These are phyloP conservation scores for Tanypteryx hageni DNA, from an alignment of 2,888 invertebrate genomes.

Conservation along the genomic window DNA sequence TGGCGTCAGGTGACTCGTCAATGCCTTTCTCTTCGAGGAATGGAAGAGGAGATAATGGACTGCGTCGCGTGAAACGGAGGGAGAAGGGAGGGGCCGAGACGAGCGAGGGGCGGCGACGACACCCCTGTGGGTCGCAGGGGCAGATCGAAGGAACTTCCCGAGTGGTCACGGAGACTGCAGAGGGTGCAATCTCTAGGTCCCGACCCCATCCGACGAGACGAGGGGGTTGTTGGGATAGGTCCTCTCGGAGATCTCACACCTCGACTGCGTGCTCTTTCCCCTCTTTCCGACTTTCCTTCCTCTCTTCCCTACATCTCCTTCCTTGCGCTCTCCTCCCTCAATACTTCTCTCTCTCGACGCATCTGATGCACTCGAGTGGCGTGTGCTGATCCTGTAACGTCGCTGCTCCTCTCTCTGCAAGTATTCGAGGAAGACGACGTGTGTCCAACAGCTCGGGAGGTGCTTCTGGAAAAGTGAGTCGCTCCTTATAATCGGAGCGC, in stretches of 20 bases:
- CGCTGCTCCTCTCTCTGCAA: not conserved
- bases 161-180: too few species aligned
- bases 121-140: not conserved
- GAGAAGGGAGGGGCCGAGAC: not conserved
- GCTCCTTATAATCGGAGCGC: too few species aligned
- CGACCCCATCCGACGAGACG: not conserved
- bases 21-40: too few species aligned
- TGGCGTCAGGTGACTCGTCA: too few species aligned
- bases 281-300: not conserved
- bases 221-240: not conserved
- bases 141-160: not conserved
- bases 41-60: too few species aligned
- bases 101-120: not conserved
- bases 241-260: not conserved
- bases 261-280: not conserved
- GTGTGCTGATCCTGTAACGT: not conserved
- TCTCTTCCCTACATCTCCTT: not conserved
- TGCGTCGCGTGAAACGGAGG: not conserved
- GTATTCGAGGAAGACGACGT: not conserved
- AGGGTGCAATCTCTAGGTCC: not conserved
- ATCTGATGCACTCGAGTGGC: not conserved
- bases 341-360: too few species aligned
- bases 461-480: too few species aligned
- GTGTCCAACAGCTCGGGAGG: too few species aligned
- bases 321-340: not conserved